Evolutionary conservation across 1,140 invertebrate genomes (phyloP), one percentile per base, ranked within the genome.

Genomic region (Drosophila navojoa): DNA sequence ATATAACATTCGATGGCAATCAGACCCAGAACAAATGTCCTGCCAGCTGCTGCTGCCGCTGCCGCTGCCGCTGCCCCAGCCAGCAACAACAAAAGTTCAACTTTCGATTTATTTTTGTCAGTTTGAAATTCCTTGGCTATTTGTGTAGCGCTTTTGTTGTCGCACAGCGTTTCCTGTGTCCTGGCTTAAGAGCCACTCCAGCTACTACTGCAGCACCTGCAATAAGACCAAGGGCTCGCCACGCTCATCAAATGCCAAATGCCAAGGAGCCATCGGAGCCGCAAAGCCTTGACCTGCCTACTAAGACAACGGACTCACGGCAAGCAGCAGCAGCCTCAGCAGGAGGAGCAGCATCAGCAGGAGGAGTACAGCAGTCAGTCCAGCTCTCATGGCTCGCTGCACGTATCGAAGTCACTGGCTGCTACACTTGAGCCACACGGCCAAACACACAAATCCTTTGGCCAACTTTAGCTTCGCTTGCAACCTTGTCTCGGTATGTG

Each of bases 71-170:
- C 38, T 44, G 25, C 22, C 45, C 15, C 11, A 47, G 58, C 25
- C 44, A 32, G 35, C 55, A 60, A 52, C 27, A 55, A 45, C 38
- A 45, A 79, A 85, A 85, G 73, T 80, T 85, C 54, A 61, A 79
- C 75, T 81, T 87, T 86, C 82, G 82, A 86, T 81, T 87, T 82
- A 76, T 81, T 76, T 78, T 72, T 77, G 74, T 64, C 58, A 86
- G 75, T 66, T 81, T 79, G 68, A 87, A 81, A 78, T 76, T 79
- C 62, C 53, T 71, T 60, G 64, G 63, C 78, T 59, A 81, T 80
- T 81, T 81, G 72, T 80, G 68, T 68, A 16, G 71, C 76, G 58
- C 76, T 72, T 79, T 84, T 82, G 71, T 84, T 76, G 76, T 77
- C 60, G 40, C 10, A 27, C 44, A 19, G 40, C 45, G 55, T 60